Evolutionary conservation across 2,113 vertebrate genomes (phyloP).

Genomic region (Odobenus rosmarus): DNA sequence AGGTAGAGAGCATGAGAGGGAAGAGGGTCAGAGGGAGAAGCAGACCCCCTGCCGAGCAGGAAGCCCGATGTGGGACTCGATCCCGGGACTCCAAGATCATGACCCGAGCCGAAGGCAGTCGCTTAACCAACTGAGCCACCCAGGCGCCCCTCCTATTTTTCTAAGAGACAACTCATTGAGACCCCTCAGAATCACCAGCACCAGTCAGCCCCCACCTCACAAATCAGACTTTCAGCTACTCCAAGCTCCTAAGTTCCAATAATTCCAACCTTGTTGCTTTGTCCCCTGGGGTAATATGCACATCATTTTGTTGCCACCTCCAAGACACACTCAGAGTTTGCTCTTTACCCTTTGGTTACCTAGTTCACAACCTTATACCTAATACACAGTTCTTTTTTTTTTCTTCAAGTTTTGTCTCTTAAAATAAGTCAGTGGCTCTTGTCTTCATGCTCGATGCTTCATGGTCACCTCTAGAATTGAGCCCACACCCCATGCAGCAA

Average conservation of each 20-base stretch:
- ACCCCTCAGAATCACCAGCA: not conserved
- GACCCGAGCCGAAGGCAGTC: no score
- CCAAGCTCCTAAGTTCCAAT: not conserved
- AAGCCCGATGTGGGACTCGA: no score
- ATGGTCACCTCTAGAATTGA: not conserved
- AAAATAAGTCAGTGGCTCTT: not conserved
- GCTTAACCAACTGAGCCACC: no score
- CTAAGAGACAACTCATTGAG: not conserved
- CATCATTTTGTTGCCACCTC: no score
- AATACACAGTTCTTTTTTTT: not conserved
- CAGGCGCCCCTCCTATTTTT: not conserved
- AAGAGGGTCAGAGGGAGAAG: no score
- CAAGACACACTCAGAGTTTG: not conserved
- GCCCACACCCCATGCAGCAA: no score
- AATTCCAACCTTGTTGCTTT: not conserved
- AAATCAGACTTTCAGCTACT: not conserved
- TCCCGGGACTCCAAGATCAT: no score
- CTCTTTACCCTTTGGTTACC: not conserved
- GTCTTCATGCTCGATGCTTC: fast-evolving
- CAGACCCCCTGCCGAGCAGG: no score
- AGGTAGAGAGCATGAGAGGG: no score
- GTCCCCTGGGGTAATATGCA: not conserved
- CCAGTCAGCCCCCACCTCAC: not conserved
- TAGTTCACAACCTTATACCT: not conserved
- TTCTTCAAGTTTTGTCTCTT: not conserved